phyloP scores from a whole-genome alignment of 92 coral and sea anemone genomes.

The Parazoanthus atlanticus region DNA sequence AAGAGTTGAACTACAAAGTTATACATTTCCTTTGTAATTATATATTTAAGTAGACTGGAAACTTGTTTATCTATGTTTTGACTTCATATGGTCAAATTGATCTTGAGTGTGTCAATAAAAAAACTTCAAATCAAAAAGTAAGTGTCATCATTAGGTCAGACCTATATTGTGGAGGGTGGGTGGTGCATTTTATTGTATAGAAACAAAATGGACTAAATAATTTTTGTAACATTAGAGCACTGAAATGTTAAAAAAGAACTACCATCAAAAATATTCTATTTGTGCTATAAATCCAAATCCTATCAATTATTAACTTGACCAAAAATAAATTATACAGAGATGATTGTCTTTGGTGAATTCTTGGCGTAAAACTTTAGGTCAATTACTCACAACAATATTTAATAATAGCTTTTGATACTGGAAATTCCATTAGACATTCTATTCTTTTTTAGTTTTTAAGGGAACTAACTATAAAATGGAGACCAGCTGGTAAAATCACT shows the following conservation, averaged over 20 bases:
- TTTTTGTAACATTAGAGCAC: neutral
- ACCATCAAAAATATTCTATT: neutral
- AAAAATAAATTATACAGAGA: conserved; percentile 19
- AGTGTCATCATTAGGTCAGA: neutral
- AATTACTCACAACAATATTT: neutral
- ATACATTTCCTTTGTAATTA: no score
- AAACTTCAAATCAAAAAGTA: conserved; percentile 5
- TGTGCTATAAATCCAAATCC: conserved; percentile 9
- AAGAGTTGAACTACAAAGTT: no score
- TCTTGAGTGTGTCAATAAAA: conserved; percentile 6
- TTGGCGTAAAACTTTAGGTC: neutral
- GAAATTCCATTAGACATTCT: neutral
- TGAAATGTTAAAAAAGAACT: neutral
- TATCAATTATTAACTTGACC: conserved; percentile 32
- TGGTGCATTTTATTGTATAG: neutral
- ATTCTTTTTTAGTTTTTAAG: neutral
- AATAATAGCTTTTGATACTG: neutral
- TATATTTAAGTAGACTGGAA: neutral
- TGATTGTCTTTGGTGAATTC: neutral
- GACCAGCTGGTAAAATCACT: neutral
- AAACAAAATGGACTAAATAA: neutral
- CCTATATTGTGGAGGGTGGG: neutral
- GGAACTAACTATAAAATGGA: neutral
- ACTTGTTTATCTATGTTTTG: conserved; percentile 22
- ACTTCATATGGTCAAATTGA: conserved; percentile 5